Evolutionary conservation across 2,888 invertebrate genomes (phyloP), one percentile per base, ranked within the genome.

Genomic region (Cecidostiba fungosa): DNA sequence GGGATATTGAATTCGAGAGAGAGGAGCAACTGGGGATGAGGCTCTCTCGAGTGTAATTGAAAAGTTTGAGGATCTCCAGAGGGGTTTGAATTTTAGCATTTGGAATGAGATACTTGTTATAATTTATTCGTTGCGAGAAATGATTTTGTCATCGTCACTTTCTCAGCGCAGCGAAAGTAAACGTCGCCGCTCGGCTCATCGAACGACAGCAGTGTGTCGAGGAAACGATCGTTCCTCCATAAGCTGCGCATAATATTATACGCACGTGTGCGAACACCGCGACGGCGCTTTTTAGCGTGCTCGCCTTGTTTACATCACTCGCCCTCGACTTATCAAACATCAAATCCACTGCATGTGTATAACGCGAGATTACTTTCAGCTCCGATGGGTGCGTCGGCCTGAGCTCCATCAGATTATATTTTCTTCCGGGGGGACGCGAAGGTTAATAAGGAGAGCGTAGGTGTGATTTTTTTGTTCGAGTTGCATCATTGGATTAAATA

Each of bases 301-400:
- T 29, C 54, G 26, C 3, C 78, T 84, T 79, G 79, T 84, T 84
- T 84, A 74, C 84, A 50, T 29, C 62, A 8, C 6, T 1, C 59
- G 8, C 10, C n/a, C 62, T 74, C 26, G 54, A 66, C 39, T 76
- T 76, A 76, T 76, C 79, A 4, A 29, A 47, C 36, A 74, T 66
- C 47, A 23, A 76, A 84, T 84, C 62, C 70, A 29, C n/a, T n/a
- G n/a, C n/a, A n/a, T n/a, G n/a, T 0, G 16, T 32, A 29, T 16
- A 3, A 39, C 1, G 77, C 50, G 69, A 16, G 50, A 26, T 69
- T 82, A 59, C 62, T 39, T 47, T 77, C 10, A 16, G 39, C 36
- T 62, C 19, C 26, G 26, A n/a, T 26, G 62, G 23, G 26, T 62
- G 26, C 62, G 62, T 50, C 50, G 19, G 19, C 19, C 19, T 50